phyloP scores from a whole-genome alignment of 1,140 invertebrate genomes.

The Mizuhopecten yessoensis region DNA sequence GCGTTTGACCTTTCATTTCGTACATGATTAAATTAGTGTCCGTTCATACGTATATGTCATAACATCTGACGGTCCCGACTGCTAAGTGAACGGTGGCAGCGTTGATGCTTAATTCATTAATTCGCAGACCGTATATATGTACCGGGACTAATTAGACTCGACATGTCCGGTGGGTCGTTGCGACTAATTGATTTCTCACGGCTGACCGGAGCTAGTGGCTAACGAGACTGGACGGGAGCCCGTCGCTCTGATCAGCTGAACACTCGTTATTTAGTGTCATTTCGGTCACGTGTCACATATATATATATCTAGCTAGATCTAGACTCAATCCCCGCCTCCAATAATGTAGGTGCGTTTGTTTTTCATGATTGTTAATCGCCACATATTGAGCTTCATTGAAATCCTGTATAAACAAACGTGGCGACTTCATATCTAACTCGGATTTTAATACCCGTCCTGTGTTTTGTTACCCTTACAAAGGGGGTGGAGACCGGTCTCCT shows the following conservation, averaged over 20 bases:
- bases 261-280: conserved; percentile 26
- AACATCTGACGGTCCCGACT: not conserved
- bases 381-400: not conserved
- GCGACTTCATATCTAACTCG: not conserved
- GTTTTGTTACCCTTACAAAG: not conserved
- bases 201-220: not conserved
- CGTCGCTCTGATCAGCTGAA: not conserved
- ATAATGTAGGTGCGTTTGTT: not conserved
- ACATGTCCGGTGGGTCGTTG: not conserved
- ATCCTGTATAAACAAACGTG: not conserved
- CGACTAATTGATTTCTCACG: conserved; percentile 19
- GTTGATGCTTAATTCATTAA: not conserved
- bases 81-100: not conserved
- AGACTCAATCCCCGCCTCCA: not conserved
- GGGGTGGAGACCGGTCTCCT: not conserved
- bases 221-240: not conserved
- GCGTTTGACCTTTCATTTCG: not conserved
- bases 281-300: not conserved
- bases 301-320: not conserved
- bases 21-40: not conserved
- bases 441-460: not conserved
- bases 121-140: not conserved
- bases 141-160: not conserved
- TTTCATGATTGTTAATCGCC: not conserved
- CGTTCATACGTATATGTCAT: not conserved